phyloP scores from a whole-genome alignment of 2,797 vertebrate species.

The Mormyrops boulengeri region DNA sequence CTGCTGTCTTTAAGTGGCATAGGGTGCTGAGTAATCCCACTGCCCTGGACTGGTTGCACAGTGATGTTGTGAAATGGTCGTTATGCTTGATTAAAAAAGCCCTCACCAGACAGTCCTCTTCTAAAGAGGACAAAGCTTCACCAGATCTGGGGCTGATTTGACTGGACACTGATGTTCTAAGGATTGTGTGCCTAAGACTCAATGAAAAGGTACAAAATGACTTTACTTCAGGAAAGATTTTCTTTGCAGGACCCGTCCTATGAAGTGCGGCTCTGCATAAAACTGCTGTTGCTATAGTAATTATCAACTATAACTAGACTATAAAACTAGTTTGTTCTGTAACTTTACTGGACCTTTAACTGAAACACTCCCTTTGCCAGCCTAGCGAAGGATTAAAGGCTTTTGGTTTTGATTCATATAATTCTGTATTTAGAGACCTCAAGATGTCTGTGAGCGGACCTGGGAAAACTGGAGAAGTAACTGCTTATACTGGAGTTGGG shows the following conservation, averaged over 20 bases:
- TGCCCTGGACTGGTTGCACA: background rate
- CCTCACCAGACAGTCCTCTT: background rate
- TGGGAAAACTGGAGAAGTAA: background rate
- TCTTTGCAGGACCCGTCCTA: background rate
- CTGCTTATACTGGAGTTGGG: constrained; percentile 28
- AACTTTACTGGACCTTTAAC: background rate
- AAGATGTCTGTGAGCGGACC: constrained; percentile 44
- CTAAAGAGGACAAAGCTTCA: background rate
- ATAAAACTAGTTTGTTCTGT: background rate
- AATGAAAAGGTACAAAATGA: background rate
- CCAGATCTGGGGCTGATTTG: background rate
- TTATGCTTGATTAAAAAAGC: background rate
- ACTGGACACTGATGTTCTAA: background rate
- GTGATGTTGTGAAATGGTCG: background rate
- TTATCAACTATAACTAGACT: background rate
- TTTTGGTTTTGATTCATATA: background rate
- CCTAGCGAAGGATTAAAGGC: background rate
- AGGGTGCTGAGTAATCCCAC: background rate
- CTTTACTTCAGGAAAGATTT: background rate
- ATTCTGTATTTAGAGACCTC: constrained; percentile 28
- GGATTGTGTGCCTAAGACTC: background rate
- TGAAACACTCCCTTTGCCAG: background rate
- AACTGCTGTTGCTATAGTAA: background rate
- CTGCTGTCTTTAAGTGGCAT: background rate
- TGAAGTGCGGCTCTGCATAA: background rate